Evolutionary conservation across 2,888 invertebrate genomes (phyloP), one percentile per base, ranked within the genome.

Genomic region (Sphecodes monilicornis): DNA sequence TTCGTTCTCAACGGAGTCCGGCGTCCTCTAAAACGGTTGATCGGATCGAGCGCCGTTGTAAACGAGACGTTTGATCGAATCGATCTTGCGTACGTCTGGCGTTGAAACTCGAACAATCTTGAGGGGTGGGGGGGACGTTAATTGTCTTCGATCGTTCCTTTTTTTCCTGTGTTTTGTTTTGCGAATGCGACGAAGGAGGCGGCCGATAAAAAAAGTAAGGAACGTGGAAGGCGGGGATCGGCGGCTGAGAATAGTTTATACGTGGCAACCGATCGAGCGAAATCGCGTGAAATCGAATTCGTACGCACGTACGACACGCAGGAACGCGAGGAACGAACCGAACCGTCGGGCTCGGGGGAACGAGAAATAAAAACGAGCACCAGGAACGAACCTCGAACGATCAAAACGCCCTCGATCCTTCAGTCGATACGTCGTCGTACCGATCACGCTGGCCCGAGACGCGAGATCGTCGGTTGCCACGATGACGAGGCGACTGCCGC

Each of bases 231-330:
- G 50, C 29, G 72, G 66, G 79, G 69, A 32, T 18, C 39, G 43
- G 80, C 60, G 76, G 68, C 66, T 22, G 68, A 80, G 77, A 88
- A 88, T 85, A 89, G 89, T 89, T 89, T 88, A 83, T 80, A 85
- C 77, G 84, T 70, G 73, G 78, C 88, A 86, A 50, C 69, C 85
- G 90, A 90, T 90, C 89, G 86, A 90, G 88, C 78, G 89, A 85
- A 90, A 90, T 90, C 90, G 90, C 90, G 90, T 90, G 90, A 90
- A 90, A 90, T 90, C 90, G 90, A 90, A 90, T 90, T 90, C 86
- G 87, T 89, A 90, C 90, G 90, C 90, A 90, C 90, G 90, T 90
- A 90, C 88, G 90, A 89, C 86, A 90, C 88, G 90, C 84, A 88
- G 89, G 88, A 87, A 90, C 84, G 87, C 89, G 77, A 82, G 26